Evolutionary conservation across 2,888 invertebrate genomes (phyloP).

Genomic region (Ochropacha duplaris): DNA sequence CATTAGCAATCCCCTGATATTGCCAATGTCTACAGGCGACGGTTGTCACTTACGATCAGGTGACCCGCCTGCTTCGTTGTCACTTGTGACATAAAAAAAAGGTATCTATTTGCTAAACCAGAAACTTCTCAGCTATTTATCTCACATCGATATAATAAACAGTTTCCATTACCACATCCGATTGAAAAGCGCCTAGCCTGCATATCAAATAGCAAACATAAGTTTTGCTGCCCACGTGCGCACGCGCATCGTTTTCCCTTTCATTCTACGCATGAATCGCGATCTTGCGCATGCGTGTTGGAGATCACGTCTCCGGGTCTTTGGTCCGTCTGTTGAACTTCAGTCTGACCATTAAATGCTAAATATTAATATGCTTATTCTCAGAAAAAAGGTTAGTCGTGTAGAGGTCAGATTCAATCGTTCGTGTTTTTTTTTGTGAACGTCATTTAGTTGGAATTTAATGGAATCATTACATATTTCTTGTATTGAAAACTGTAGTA

Average conservation of each 20-base stretch:
- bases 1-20: neutral
- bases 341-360: neutral
- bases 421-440: too few species aligned
- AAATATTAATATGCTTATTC: neutral
- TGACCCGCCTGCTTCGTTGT: too few species aligned
- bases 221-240: conserved; percentile 2
- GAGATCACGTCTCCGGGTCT: conserved; percentile 8
- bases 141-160: neutral
- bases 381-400: neutral
- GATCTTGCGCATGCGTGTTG: neutral
- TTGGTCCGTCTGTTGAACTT: neutral
- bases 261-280: conserved; percentile 12
- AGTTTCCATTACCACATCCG: neutral
- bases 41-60: too few species aligned
- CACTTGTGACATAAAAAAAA: too few species aligned
- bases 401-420: neutral
- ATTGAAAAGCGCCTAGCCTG: neutral
- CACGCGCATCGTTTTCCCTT: conserved; percentile 11
- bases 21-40: too few species aligned
- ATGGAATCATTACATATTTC: too few species aligned
- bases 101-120: too few species aligned
- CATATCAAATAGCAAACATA: neutral
- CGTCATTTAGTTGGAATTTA: too few species aligned
- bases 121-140: too few species aligned
- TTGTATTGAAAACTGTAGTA: too few species aligned